Evolutionary conservation across 2,888 invertebrate species (phyloP).

Genomic region (Eupithecia subfuscata): DNA sequence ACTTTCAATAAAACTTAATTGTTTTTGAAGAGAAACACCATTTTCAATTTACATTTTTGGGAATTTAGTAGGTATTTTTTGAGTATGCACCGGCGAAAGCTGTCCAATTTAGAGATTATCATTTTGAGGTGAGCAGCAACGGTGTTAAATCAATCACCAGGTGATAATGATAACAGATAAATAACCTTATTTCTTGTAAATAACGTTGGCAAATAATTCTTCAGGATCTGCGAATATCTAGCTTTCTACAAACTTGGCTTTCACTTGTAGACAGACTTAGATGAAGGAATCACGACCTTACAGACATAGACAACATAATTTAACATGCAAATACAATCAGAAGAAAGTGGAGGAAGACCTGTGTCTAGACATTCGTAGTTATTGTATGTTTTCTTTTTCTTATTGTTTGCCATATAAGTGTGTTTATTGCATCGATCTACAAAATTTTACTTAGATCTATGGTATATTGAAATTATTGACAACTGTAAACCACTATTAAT

Average conservation of each 20-base stretch:
- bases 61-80: not conserved
- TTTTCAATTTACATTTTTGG: too few species aligned
- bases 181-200: not conserved
- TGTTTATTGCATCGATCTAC: too few species aligned
- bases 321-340: conserved; percentile 26
- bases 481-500: too few species aligned
- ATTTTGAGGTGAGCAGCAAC: not conserved
- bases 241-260: conserved; percentile 27
- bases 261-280: conserved; percentile 19
- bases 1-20: too few species aligned
- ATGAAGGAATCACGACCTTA: conserved; percentile 21
- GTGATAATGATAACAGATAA: not conserved
- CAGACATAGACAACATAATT: conserved; percentile 11
- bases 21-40: too few species aligned
- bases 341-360: conserved; percentile 26
- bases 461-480: too few species aligned
- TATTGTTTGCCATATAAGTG: too few species aligned
- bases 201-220: not conserved
- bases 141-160: not conserved
- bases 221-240: not conserved
- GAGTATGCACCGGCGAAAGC: not conserved
- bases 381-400: not conserved
- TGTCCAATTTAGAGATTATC: not conserved
- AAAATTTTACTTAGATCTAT: too few species aligned
- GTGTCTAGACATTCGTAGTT: not conserved